Conservation (phyloP, 2,113 vertebrate genomes). For the Mustela lutreola region DNA sequence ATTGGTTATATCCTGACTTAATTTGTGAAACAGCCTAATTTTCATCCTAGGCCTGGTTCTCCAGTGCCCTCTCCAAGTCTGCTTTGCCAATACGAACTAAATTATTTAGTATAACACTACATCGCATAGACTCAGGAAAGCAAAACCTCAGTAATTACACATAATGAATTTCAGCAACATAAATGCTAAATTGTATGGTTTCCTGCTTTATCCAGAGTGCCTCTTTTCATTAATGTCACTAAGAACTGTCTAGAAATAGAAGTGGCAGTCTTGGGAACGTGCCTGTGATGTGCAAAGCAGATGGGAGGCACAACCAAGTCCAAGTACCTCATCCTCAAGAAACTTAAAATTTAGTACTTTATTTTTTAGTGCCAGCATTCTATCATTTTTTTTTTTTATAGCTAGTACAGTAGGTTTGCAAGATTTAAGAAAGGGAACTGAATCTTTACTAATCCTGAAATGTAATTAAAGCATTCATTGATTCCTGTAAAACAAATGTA, state of each 20-base stretch:
- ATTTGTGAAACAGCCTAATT: not conserved
- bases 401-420: not conserved
- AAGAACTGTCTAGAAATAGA: constrained; percentile 43
- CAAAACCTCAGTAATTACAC: not conserved
- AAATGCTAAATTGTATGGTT: not conserved
- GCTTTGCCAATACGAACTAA: not conserved
- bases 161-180: not conserved
- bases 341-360: not conserved
- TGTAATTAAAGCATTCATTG: not conserved
- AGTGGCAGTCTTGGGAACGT: not conserved
- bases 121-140: not conserved
- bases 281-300: not conserved
- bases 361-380: not conserved
- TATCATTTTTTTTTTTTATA: not conserved
- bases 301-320: not conserved
- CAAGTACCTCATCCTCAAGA: not conserved
- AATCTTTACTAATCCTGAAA: not conserved
- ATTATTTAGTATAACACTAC: not conserved
- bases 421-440: constrained; percentile 23
- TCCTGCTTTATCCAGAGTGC: not conserved
- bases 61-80: not conserved
- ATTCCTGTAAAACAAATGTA: constrained; percentile 16
- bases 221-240: not conserved
- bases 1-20: not conserved
- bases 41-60: not conserved